Evolutionary conservation across 2,113 vertebrate genomes (phyloP).

Genomic region (Delphinapterus leucas): DNA sequence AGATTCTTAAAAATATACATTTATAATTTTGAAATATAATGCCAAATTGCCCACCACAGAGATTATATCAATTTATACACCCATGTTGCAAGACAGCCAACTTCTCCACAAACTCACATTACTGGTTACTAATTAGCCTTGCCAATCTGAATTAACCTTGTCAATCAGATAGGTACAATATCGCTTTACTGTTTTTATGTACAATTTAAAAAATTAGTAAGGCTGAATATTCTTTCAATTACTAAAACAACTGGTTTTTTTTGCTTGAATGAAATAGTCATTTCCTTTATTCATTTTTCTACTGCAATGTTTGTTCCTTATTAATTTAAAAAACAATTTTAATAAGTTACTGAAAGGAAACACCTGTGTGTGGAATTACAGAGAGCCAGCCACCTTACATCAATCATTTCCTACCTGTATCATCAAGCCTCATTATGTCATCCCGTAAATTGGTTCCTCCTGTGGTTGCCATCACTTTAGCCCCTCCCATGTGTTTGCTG

Average conservation of each 20-base stretch:
- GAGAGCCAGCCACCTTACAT: not conserved
- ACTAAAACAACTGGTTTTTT: not conserved
- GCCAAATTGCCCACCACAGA: not conserved
- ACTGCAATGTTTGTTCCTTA: not conserved
- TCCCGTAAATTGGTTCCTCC: constrained; percentile 99
- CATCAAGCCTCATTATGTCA: constrained; percentile 99
- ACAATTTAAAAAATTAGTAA: constrained; percentile 21
- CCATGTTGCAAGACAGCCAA: not conserved
- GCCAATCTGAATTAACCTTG: not conserved
- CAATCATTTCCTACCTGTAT: constrained; percentile 88
- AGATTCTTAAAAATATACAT: not conserved
- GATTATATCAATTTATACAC: not conserved
- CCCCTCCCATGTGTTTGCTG: constrained; percentile 99
- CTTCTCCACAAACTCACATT: not conserved
- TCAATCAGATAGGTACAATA: not conserved
- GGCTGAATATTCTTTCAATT: not conserved
- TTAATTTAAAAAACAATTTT: constrained; percentile 12
- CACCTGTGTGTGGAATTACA: not conserved
- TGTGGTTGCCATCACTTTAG: constrained; percentile 99
- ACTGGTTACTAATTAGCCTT: not conserved
- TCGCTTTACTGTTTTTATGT: not conserved
- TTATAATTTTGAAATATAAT: constrained; percentile 24
- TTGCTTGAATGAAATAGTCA: not conserved
- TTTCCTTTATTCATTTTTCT: not conserved
- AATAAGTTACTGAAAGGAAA: not conserved